These are phyloP conservation scores for Takifugu bimaculatus DNA, from an alignment of 2,113 vertebrate species.

Conservation along the genomic window DNA sequence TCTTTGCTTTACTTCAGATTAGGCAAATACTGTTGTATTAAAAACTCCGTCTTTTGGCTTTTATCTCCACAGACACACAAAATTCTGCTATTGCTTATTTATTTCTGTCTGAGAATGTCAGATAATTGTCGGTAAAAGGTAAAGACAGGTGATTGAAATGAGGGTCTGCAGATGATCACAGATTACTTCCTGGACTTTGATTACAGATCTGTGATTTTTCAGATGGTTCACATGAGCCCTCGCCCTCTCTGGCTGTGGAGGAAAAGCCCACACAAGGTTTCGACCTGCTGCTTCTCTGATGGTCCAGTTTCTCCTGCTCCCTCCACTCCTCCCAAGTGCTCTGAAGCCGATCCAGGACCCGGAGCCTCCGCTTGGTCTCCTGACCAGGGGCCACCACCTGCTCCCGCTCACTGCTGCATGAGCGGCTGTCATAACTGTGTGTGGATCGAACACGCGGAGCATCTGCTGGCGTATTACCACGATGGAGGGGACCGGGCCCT, in stretches of 20 bases:
- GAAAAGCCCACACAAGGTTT: background rate
- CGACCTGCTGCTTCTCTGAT: background rate
- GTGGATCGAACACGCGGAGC: slow-evolving; percentile 84
- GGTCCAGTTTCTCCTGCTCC: background rate
- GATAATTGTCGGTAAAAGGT: too few relatives aligned
- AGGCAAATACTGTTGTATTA: too few relatives aligned
- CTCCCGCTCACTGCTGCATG: slow-evolving; percentile 88
- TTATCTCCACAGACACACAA: too few relatives aligned
- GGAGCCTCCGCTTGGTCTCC: slow-evolving; percentile 16
- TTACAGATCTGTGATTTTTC: background rate
- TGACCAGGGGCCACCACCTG: slow-evolving; percentile 39
- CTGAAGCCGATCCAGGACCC: background rate
- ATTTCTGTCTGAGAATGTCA: too few relatives aligned
- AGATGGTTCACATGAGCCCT: slow-evolving; percentile 32
- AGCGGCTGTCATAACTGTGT: slow-evolving; percentile 92
- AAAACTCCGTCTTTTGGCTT: too few relatives aligned
- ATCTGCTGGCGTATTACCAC: slow-evolving; percentile 75
- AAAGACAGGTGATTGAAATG: too few relatives aligned
- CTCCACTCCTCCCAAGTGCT: accelerated
- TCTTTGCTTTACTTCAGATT: too few relatives aligned
- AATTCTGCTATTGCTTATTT: too few relatives aligned
- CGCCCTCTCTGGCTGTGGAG: background rate
- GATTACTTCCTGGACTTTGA: too few relatives aligned
- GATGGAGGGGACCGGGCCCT: slow-evolving; percentile 80
- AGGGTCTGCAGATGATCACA: background rate